phyloP scores from a whole-genome alignment of 2,113 vertebrate species.

The Podarcis muralis region DNA sequence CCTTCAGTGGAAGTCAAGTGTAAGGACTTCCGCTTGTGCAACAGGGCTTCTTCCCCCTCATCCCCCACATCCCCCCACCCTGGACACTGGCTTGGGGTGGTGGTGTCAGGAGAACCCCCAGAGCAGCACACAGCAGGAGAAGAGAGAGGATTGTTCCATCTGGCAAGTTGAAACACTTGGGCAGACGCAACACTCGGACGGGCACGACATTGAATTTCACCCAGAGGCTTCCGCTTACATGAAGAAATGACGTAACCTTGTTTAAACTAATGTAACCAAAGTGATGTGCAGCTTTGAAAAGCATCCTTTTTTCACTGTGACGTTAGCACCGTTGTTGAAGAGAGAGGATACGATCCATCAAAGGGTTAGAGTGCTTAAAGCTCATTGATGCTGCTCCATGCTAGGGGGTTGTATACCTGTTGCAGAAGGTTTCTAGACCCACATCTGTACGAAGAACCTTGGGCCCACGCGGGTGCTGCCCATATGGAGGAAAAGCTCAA shows the following conservation, averaged over 20 bases:
- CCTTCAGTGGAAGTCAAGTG: no score
- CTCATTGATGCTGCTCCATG: background rate
- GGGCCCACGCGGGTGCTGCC: background rate
- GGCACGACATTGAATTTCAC: no score
- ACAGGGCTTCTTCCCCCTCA: no score
- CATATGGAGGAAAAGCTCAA: background rate
- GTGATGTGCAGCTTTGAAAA: constrained; percentile 64
- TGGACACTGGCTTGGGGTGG: no score
- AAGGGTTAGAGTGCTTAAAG: constrained; percentile 61
- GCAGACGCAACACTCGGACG: no score
- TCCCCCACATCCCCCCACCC: no score
- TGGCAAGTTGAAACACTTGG: no score
- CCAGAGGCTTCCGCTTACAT: constrained; percentile 55
- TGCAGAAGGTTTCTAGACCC: background rate
- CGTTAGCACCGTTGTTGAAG: constrained; percentile 80
- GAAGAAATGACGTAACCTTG: constrained; percentile 40
- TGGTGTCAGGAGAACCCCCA: no score
- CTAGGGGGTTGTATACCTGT: background rate
- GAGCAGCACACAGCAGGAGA: no score
- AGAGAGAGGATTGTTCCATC: no score
- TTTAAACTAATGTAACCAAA: constrained; percentile 52
- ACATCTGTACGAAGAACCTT: background rate
- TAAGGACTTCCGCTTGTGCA: no score
- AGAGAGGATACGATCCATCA: constrained; percentile 35
- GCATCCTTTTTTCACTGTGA: constrained; percentile 71